phyloP scores from a whole-genome alignment of 1,140 invertebrate species.

The Ephestia elutella region DNA sequence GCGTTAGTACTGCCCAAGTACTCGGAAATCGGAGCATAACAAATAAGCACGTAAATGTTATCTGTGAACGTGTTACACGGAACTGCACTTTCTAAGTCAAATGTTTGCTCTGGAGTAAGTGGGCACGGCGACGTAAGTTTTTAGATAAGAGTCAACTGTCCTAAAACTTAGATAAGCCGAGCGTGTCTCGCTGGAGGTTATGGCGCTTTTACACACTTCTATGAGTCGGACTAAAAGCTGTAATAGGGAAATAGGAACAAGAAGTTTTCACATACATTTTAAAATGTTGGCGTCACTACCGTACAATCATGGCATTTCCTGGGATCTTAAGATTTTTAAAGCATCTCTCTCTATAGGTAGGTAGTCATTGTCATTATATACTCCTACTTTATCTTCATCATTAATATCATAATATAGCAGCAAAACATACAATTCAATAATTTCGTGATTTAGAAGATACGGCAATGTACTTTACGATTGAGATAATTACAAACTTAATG shows the following conservation, averaged over 20 bases:
- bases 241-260: not conserved
- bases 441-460: no score
- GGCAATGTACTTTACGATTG: no score
- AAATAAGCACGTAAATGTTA: conserved; percentile 56
- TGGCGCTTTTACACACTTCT: conserved; percentile 46
- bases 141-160: conserved; percentile 66
- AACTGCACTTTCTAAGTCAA: conserved; percentile 72
- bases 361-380: no score
- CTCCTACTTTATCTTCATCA: no score
- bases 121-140: conserved; percentile 56
- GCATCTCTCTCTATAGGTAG: no score
- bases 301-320: no score
- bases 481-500: no score
- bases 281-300: no score
- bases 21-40: conserved; percentile 53
- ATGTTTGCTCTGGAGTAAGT: conserved; percentile 64
- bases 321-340: no score
- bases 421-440: no score
- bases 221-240: not conserved
- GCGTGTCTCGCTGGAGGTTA: conserved; percentile 44
- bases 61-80: conserved; percentile 65
- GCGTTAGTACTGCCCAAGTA: conserved; percentile 34
- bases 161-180: conserved; percentile 54
- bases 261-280: no score
- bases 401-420: no score